These are phyloP conservation scores for Drosophila sordidula DNA, from an alignment of 2,888 invertebrate genomes.

Conservation along the genomic window DNA sequence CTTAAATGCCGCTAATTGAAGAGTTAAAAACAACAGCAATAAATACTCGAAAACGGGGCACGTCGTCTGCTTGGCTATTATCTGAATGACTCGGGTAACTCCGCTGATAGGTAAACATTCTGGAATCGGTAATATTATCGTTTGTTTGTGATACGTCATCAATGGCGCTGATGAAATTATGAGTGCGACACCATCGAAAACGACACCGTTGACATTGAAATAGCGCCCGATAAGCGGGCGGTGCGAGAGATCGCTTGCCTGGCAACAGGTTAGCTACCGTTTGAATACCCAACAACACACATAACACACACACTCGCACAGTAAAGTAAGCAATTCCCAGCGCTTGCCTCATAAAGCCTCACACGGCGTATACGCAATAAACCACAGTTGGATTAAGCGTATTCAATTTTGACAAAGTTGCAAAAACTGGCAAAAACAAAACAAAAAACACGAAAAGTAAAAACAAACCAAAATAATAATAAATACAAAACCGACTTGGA, in stretches of 20 bases:
- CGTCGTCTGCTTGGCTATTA: slow-evolving; percentile 11
- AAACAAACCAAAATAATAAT: neutral
- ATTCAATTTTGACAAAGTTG: slow-evolving; percentile 25
- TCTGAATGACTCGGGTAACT: neutral
- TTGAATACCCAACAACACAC: slow-evolving; percentile 2
- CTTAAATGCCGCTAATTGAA: slow-evolving; percentile 22
- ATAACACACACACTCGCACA: neutral
- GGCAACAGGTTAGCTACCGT: slow-evolving; percentile 52
- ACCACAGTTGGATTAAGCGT: slow-evolving; percentile 47
- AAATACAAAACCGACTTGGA: slow-evolving; percentile 32
- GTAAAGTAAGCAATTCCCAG: slow-evolving; percentile 9
- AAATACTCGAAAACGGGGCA: slow-evolving; percentile 10
- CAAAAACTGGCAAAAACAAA: slow-evolving; percentile 19
- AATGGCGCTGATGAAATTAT: slow-evolving; percentile 63
- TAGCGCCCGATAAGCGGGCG: slow-evolving; percentile 49
- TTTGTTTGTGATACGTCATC: slow-evolving; percentile 60
- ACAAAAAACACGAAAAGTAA: neutral
- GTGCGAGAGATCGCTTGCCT: slow-evolving; percentile 45
- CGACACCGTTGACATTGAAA: slow-evolving; percentile 77
- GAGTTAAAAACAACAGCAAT: neutral
- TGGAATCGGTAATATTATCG: slow-evolving; percentile 13
- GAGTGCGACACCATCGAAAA: slow-evolving; percentile 38
- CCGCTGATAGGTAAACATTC: neutral
- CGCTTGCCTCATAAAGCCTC: slow-evolving; percentile 17
- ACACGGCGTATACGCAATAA: slow-evolving; percentile 59